Evolutionary conservation across 2,797 vertebrate genomes (phyloP).

Genomic region (Hoplostethus mediterraneus): DNA sequence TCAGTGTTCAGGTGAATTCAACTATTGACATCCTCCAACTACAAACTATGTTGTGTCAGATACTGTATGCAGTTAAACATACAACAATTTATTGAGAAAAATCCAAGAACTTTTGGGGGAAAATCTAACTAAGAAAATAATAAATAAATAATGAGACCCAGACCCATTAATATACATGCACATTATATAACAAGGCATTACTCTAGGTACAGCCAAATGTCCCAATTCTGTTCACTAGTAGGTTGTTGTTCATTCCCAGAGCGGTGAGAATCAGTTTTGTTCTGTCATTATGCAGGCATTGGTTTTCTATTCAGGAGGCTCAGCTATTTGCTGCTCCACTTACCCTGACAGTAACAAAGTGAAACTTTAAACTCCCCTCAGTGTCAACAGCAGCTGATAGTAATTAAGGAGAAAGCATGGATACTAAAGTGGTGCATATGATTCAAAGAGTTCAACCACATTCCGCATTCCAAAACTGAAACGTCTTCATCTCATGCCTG

Average conservation of each 20-base stretch:
- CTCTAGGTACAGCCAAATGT: conserved; percentile 51
- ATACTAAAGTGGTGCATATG: conserved; percentile 71
- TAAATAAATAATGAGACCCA: conserved; percentile 41
- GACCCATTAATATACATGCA: conserved; percentile 13
- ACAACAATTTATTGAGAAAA: background rate
- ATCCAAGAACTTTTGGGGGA: conserved; percentile 16
- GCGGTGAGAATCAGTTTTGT: conserved; percentile 75
- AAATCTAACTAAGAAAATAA: conserved; percentile 27
- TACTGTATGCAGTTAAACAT: conserved; percentile 13
- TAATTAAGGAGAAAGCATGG: conserved; percentile 76
- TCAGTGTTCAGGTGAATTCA: conserved; percentile 25
- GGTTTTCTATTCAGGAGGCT: conserved; percentile 81
- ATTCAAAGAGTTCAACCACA: conserved; percentile 71
- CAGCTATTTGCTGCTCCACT: conserved; percentile 85
- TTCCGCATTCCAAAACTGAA: conserved; percentile 50
- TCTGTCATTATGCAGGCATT: conserved; percentile 80
- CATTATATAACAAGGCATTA: conserved; percentile 39
- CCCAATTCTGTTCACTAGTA: conserved; percentile 45
- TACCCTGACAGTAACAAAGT: conserved; percentile 85
- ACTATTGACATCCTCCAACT: conserved; percentile 25
- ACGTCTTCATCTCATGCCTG: conserved; percentile 40
- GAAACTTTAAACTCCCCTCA: conserved; percentile 83
- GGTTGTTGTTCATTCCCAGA: conserved; percentile 62
- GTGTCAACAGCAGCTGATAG: conserved; percentile 83
- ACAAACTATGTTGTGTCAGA: background rate